Percentiles rank a stretch among this genome's conserved stretches.
phyloP scores from a whole-genome alignment of 2,113 vertebrate genomes.

The Plestiodon gilberti region DNA sequence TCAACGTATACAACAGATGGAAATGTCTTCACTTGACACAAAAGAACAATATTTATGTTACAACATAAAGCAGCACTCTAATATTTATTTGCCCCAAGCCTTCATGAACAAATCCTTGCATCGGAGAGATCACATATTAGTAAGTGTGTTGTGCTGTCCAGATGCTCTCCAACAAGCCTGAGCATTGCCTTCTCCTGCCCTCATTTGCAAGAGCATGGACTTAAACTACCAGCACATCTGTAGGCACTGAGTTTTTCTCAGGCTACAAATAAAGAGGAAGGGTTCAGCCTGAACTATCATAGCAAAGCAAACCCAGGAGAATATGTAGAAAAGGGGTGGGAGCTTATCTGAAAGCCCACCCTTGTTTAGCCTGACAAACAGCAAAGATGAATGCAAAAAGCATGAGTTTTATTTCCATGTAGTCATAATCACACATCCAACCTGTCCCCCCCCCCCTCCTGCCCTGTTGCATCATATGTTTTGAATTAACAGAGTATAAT shows the following conservation, averaged over 20 bases:
- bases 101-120: not conserved
- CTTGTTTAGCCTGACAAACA: slow-evolving; percentile 24
- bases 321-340: not conserved
- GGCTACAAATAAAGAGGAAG: fast-evolving
- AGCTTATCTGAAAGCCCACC: slow-evolving; percentile 3
- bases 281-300: not conserved
- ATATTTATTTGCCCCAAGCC: not conserved
- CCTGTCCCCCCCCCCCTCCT: not conserved
- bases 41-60: not conserved
- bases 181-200: not conserved
- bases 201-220: not conserved
- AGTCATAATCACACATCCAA: slow-evolving; percentile 32
- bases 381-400: not conserved
- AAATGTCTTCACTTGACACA: not conserved
- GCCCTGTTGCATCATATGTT: slow-evolving; percentile 17
- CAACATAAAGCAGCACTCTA: not conserved
- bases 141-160: not conserved
- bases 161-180: not conserved
- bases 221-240: not conserved
- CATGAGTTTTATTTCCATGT: slow-evolving; percentile 12
- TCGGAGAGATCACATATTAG: not conserved
- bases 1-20: not conserved
- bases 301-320: slow-evolving; percentile 3
- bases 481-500: slow-evolving; percentile 61
- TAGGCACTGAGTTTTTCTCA: not conserved